Percentiles rank a stretch among this genome's conserved stretches.
Evolutionary conservation across 2,888 invertebrate genomes (phyloP).

Genomic region (Chironomus riparius): DNA sequence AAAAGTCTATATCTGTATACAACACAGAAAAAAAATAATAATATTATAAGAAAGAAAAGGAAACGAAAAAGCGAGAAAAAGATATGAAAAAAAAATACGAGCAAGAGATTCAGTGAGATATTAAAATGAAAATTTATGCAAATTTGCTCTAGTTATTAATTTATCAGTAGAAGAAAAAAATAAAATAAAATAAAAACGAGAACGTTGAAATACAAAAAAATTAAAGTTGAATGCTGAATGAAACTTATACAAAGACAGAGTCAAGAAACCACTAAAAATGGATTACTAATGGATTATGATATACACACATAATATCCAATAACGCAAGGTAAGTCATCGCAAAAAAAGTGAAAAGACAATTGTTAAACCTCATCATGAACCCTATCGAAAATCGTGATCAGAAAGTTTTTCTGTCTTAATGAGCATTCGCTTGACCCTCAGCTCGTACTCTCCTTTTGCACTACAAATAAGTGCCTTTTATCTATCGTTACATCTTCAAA

Average conservation of each 20-base stretch:
- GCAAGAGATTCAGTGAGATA: constrained; percentile 1
- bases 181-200: background rate
- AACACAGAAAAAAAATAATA: background rate
- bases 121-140: constrained; percentile 12
- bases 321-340: background rate
- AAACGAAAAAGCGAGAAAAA: background rate
- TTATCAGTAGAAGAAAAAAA: background rate
- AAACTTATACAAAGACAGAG: background rate
- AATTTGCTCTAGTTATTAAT: constrained; percentile 12
- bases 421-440: background rate
- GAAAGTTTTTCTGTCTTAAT: background rate
- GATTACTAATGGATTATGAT: constrained; percentile 3
- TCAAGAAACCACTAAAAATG: constrained; percentile 1
- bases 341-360: constrained; percentile 4
- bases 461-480: background rate
- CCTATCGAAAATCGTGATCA: constrained; percentile 7
- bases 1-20: background rate
- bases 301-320: background rate
- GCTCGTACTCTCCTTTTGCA: background rate
- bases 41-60: background rate
- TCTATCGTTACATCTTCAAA: background rate
- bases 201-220: background rate
- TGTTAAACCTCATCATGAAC: background rate
- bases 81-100: background rate
- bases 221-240: background rate